Evolutionary conservation across 2,113 vertebrate species (phyloP), one percentile per base, ranked within the genome.

Genomic region (Turnix velox): DNA sequence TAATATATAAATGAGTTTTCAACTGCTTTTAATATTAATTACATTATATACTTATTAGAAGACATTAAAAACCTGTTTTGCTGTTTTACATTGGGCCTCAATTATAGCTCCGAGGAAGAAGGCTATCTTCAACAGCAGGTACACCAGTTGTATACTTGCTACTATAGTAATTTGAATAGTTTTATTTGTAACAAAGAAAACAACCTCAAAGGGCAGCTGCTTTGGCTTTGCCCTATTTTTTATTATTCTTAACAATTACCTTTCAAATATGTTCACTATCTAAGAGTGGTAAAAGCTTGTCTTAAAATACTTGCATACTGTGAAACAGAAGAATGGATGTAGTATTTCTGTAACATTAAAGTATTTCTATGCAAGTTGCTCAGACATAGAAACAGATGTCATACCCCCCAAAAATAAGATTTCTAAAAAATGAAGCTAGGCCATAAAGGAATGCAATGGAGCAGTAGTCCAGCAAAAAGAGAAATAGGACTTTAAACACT

Each of bases 11-110:
- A 88, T 90, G 33, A 96, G 75, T 81, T 93, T 96, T 90, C 84
- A 92, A 86, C 91, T 88, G 57, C 40, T 93, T 95, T 95, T 82
- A 93, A 87, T 94, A 95, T 88, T 88, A 93, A 94, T 87, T 86
- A 59, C 19, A 35, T 51, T 68, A 68, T 65, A 87, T 28, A 75
- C 35, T 87, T 84, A 84, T 31, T 68, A 68, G 62, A 88, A 93
- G 71, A 54, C 20, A 48, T 73, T 93, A 90, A 65, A 94, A 95
- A 93, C 90, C 80, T 88, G 90, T 81, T 95, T 67, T 72, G 35
- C 88, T 92, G 62, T 87, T 96, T 94, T 92, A 76, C 87, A 66
- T 39, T 42, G 77, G 79, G 42, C n/a, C 51, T 87, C 67, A 58
- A 76, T 54, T 82, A 68, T 31, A 90, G 90, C 78, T 75, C 75